These are phyloP conservation scores for Gonocerus acuteangulatus DNA, from an alignment of 2,888 invertebrate species.

Conservation along the genomic window DNA sequence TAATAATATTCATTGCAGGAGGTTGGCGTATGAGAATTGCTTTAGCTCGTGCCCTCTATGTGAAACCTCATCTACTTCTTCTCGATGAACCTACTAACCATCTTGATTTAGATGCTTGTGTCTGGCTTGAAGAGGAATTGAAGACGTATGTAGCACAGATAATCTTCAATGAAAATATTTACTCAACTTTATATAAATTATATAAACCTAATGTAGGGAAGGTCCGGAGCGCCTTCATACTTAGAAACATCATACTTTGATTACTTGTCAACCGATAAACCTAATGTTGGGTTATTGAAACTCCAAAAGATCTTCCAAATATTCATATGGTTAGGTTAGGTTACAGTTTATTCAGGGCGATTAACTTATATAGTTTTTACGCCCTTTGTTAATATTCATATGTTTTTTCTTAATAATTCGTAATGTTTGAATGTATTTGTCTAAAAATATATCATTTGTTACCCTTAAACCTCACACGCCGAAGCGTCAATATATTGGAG, in stretches of 20 bases:
- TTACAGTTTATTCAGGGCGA: too few species aligned
- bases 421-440: too few species aligned
- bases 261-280: too few species aligned
- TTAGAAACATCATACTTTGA: neutral
- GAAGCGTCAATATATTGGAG: too few species aligned
- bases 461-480: too few species aligned
- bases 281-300: too few species aligned
- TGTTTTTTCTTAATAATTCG: too few species aligned
- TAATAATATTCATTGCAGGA: conserved; percentile 40
- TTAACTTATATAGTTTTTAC: too few species aligned
- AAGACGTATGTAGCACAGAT: conserved; percentile 65
- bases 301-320: too few species aligned
- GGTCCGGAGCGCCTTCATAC: neutral
- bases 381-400: too few species aligned
- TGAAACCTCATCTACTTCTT: conserved; percentile 93
- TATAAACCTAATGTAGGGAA: neutral
- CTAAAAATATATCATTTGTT: too few species aligned
- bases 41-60: conserved; percentile 86
- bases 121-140: conserved; percentile 97
- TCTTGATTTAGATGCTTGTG: conserved; percentile 96
- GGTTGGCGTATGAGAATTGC: conserved; percentile 99
- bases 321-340: too few species aligned
- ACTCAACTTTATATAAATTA: neutral
- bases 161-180: neutral
- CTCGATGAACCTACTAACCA: conserved; percentile 99